Evolutionary conservation across 2,113 vertebrate species (phyloP).

Genomic region (Penelope pileata): DNA sequence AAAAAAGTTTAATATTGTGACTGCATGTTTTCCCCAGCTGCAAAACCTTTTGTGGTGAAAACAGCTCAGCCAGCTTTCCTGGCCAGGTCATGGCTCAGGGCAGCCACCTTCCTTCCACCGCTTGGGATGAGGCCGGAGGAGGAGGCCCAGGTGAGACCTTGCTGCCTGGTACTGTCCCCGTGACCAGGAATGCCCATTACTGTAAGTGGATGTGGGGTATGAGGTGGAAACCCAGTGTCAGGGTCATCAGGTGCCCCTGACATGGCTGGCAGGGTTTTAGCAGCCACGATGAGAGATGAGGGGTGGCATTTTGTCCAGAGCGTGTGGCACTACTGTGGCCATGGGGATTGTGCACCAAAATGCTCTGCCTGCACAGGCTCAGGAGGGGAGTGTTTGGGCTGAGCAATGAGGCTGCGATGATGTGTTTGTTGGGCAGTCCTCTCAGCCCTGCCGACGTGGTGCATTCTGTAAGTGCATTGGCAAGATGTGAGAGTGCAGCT

Average conservation of each 20-base stretch:
- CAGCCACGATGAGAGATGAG: rapidly evolving
- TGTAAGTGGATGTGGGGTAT: not conserved
- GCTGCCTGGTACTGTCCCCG: not conserved
- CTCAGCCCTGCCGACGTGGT: slow-evolving; percentile 41
- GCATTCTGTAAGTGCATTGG: not conserved
- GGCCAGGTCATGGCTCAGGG: not conserved
- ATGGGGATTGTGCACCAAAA: slow-evolving; percentile 4
- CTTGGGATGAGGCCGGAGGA: not conserved
- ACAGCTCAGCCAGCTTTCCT: not conserved
- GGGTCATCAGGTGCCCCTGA: rapidly evolving
- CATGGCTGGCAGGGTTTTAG: not conserved
- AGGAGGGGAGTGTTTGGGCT: slow-evolving; percentile 51
- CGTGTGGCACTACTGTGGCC: not conserved
- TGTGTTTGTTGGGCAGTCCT: slow-evolving; percentile 34
- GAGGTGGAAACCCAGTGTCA: not conserved
- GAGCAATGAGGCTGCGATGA: slow-evolving; percentile 2
- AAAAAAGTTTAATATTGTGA: not conserved
- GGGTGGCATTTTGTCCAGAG: not conserved
- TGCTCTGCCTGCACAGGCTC: not conserved
- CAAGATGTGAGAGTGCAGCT: not conserved
- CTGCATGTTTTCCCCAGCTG: not conserved
- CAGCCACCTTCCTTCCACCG: not conserved
- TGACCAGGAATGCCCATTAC: not conserved
- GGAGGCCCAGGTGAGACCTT: not conserved
- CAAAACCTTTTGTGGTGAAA: not conserved